These are phyloP conservation scores for Lasioglossum morio DNA, from an alignment of 2,888 invertebrate species.

Conservation along the genomic window DNA sequence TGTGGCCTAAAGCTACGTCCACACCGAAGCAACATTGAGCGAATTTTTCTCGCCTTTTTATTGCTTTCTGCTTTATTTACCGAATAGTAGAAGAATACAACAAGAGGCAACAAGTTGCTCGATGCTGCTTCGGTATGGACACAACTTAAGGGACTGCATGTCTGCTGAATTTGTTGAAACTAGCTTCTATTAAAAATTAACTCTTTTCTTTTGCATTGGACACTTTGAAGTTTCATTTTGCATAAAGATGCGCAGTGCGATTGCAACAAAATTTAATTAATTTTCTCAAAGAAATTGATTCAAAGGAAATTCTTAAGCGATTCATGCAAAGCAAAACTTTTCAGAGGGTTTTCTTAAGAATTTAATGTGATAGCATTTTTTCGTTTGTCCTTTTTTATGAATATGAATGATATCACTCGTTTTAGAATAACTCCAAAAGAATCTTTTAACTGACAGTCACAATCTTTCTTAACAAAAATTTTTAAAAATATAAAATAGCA, in stretches of 20 bases:
- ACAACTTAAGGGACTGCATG: background rate
- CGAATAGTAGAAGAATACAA: background rate
- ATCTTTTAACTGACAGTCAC: background rate
- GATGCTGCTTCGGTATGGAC: background rate
- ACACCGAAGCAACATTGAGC: background rate
- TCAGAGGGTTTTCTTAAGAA: background rate
- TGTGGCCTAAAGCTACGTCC: background rate
- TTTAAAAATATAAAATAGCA: background rate
- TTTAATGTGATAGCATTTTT: background rate
- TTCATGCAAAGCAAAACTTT: background rate
- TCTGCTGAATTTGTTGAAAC: too few relatives aligned
- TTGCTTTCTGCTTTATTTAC: background rate
- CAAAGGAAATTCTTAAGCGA: background rate
- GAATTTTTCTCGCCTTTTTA: background rate
- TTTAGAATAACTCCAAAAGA: background rate
- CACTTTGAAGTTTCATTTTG: background rate
- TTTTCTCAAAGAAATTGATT: background rate
- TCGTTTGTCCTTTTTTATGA: background rate
- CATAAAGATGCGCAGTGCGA: background rate
- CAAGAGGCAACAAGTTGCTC: background rate
- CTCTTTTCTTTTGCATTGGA: background rate
- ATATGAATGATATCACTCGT: background rate
- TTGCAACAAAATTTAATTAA: background rate
- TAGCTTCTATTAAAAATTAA: background rate
- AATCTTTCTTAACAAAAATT: background rate